Evolutionary conservation across 1,140 invertebrate genomes (phyloP).

Genomic region (Delia radicum): DNA sequence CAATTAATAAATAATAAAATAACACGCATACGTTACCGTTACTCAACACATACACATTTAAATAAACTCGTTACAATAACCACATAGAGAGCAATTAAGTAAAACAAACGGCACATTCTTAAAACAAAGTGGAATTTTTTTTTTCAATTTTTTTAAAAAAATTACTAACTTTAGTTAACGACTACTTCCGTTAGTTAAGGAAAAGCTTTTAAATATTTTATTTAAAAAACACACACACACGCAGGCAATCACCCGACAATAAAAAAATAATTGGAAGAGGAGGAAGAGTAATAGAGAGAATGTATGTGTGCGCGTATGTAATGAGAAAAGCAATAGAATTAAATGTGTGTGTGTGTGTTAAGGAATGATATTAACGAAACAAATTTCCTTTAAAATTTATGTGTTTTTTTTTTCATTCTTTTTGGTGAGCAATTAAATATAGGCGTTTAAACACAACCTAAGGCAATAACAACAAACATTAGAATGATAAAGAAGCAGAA

Average conservation of each 20-base stretch:
- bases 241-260: no score
- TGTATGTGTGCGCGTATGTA: neutral
- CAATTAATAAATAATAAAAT: neutral
- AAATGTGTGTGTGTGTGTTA: neutral
- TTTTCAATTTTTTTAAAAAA: neutral
- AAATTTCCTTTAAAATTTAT: no score
- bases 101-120: neutral
- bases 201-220: no score
- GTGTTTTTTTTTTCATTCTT: neutral
- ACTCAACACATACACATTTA: neutral
- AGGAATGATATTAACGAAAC: no score
- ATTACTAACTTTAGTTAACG: slow-evolving; percentile 6
- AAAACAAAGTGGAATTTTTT: neutral
- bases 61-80: no score
- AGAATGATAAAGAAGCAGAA: neutral
- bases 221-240: no score
- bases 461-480: neutral
- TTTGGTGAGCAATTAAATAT: neutral
- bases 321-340: neutral
- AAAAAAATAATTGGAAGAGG: no score
- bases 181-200: no score
- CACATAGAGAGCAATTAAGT: neutral
- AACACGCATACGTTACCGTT: slow-evolving; percentile 10
- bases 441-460: neutral
- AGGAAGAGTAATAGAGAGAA: neutral